Conservation (phyloP, 2,113 vertebrate genomes). For the Scartelaos histophorus region DNA sequence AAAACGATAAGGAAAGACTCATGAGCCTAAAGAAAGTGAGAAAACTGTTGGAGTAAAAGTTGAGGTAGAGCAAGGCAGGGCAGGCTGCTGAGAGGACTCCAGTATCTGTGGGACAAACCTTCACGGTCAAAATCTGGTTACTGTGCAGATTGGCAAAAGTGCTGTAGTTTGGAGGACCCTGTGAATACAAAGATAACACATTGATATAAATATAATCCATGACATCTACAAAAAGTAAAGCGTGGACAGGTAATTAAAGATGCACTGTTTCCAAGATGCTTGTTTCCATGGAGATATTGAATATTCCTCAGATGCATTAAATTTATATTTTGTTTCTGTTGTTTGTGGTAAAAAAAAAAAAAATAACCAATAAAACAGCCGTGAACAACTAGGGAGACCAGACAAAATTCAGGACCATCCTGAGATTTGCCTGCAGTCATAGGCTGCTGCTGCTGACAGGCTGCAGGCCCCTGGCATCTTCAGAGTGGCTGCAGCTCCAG, state of each 20-base stretch:
- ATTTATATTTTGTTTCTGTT: too few relatives aligned
- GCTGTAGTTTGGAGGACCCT: conserved; percentile 70
- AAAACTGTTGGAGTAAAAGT: conserved; percentile 1
- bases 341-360: too few relatives aligned
- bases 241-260: not conserved
- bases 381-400: too few relatives aligned
- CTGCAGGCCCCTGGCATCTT: too few relatives aligned
- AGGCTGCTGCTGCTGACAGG: too few relatives aligned
- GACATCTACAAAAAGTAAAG: too few relatives aligned
- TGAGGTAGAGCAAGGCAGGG: conserved; percentile 26
- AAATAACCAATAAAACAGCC: too few relatives aligned
- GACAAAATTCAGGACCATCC: too few relatives aligned
- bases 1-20: conserved; percentile 17
- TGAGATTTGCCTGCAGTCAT: too few relatives aligned
- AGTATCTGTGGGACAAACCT: conserved; percentile 72
- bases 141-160: conserved; percentile 75
- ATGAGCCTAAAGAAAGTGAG: conserved; percentile 10
- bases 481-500: too few relatives aligned
- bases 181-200: conserved; percentile 18
- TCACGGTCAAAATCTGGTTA: conserved; percentile 81
- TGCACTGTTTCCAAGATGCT: not conserved
- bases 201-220: not conserved
- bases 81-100: conserved; percentile 21
- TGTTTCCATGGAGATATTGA: not conserved
- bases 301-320: not conserved